Percentiles rank a stretch among this genome's conserved stretches.
phyloP scores from a whole-genome alignment of 2,888 invertebrate species.

The Oxyscelio sp. region DNA sequence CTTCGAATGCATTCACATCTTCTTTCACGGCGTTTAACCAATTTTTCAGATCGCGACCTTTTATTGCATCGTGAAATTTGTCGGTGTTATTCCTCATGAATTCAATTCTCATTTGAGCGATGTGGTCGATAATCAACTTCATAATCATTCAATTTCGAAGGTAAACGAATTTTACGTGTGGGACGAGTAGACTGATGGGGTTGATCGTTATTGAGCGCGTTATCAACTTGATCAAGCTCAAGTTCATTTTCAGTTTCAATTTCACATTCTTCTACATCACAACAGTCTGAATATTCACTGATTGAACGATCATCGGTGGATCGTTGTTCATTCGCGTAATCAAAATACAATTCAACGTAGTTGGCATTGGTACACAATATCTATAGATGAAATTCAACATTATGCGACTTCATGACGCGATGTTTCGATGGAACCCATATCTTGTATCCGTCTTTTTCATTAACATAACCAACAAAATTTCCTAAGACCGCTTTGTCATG shows the following conservation, averaged over 20 bases:
- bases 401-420: conserved; percentile 47
- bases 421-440: conserved; percentile 56
- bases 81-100: conserved; percentile 44
- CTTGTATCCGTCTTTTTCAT: too few relatives aligned
- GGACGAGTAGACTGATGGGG: too few relatives aligned
- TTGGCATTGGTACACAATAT: conserved; percentile 54
- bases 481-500: conserved; percentile 40
- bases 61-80: conserved; percentile 55
- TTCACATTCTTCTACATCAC: too few relatives aligned
- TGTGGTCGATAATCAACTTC: conserved; percentile 13
- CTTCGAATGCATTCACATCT: conserved; percentile 37
- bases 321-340: too few relatives aligned
- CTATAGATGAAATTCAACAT: conserved; percentile 61
- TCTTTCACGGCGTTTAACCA: conserved; percentile 52
- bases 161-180: too few relatives aligned
- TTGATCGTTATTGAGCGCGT: too few relatives aligned
- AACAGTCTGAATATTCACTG: too few relatives aligned
- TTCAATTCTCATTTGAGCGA: conserved; percentile 45
- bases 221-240: too few relatives aligned
- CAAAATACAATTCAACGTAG: too few relatives aligned
- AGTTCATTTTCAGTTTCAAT: too few relatives aligned
- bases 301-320: too few relatives aligned
- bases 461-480: conserved; percentile 33
- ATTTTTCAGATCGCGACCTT: conserved; percentile 32
- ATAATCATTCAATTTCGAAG: conserved; percentile 26